Evolutionary conservation across 2,888 invertebrate genomes (phyloP).

Genomic region (Yponomeuta cagnagella): DNA sequence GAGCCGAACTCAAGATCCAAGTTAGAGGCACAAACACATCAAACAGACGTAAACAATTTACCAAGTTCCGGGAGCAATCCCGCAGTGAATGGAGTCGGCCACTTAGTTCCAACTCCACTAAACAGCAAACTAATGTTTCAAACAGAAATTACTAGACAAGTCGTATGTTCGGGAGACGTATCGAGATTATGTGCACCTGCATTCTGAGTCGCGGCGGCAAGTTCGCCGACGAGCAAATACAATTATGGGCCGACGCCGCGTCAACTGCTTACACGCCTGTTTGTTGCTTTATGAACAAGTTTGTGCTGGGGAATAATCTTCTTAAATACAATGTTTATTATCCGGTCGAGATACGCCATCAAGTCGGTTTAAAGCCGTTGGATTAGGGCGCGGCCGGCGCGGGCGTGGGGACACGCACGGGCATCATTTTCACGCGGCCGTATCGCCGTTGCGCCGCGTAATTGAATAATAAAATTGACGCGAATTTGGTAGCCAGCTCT

Average conservation of each 20-base stretch:
- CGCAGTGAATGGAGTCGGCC: slow-evolving; percentile 18
- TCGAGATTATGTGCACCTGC: slow-evolving; percentile 39
- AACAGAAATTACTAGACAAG: slow-evolving; percentile 33
- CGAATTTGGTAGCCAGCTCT: slow-evolving; percentile 43
- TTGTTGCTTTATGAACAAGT: slow-evolving; percentile 51
- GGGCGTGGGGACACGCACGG: slow-evolving; percentile 26
- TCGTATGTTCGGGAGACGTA: slow-evolving; percentile 27
- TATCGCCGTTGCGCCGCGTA: slow-evolving; percentile 47
- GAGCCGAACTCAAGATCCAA: slow-evolving; percentile 5
- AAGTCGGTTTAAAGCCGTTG: slow-evolving; percentile 30
- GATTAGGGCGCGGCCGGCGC: slow-evolving; percentile 30
- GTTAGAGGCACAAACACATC: slow-evolving; percentile 11
- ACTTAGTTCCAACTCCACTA: slow-evolving; percentile 28
- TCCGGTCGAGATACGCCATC: slow-evolving; percentile 38
- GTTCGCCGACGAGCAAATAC: slow-evolving; percentile 47
- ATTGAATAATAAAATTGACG: slow-evolving; percentile 63
- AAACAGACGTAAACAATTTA: slow-evolving; percentile 15
- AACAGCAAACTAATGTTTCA: slow-evolving; percentile 34
- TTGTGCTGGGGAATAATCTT: slow-evolving; percentile 44
- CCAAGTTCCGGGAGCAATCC: slow-evolving; percentile 21
- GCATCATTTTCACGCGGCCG: slow-evolving; percentile 59
- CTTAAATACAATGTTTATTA: slow-evolving; percentile 52
- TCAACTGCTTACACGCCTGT: slow-evolving; percentile 18
- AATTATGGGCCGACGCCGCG: slow-evolving; percentile 39
- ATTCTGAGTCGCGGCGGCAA: slow-evolving; percentile 32